phyloP scores from a whole-genome alignment of 2,888 invertebrate genomes.

The Craniophora ligustri region DNA sequence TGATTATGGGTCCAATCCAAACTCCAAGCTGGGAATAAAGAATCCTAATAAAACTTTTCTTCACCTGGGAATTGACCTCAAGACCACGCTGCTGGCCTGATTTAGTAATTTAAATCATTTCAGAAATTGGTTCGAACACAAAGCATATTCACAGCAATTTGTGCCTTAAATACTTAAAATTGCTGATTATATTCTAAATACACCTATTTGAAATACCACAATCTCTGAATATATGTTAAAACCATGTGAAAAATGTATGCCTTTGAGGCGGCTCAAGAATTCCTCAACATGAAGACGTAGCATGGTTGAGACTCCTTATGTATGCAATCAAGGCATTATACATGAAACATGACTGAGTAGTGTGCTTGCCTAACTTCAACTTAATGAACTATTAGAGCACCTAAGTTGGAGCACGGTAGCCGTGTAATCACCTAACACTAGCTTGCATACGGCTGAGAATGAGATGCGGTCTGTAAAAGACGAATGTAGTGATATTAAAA shows the following conservation, averaged over 20 bases:
- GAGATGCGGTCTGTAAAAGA: slow-evolving; percentile 8
- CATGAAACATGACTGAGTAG: slow-evolving; percentile 10
- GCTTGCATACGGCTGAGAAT: slow-evolving; percentile 20
- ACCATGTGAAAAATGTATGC: background rate
- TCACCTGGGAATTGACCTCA: no score
- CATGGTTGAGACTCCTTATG: slow-evolving; percentile 7
- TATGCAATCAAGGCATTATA: slow-evolving; percentile 19
- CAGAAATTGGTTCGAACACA: no score
- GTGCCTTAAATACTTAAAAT: no score
- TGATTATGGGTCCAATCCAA: no score
- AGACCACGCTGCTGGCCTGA: no score
- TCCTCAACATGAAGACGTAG: slow-evolving; percentile 10
- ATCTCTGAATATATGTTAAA: background rate
- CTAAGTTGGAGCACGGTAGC: slow-evolving; percentile 26
- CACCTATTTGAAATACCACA: background rate
- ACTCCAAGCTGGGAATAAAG: no score
- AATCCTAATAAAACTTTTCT: no score
- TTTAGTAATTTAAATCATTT: no score
- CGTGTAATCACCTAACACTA: slow-evolving; percentile 32
- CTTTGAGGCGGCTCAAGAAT: slow-evolving; percentile 11
- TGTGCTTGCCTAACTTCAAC: slow-evolving; percentile 24
- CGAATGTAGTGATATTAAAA: slow-evolving; percentile 24
- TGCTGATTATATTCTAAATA: background rate
- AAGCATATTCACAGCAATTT: no score
- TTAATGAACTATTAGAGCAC: slow-evolving; percentile 46